Conservation (phyloP, 2,797 vertebrate species). For the Lagocephalus sceleratus region DNA sequence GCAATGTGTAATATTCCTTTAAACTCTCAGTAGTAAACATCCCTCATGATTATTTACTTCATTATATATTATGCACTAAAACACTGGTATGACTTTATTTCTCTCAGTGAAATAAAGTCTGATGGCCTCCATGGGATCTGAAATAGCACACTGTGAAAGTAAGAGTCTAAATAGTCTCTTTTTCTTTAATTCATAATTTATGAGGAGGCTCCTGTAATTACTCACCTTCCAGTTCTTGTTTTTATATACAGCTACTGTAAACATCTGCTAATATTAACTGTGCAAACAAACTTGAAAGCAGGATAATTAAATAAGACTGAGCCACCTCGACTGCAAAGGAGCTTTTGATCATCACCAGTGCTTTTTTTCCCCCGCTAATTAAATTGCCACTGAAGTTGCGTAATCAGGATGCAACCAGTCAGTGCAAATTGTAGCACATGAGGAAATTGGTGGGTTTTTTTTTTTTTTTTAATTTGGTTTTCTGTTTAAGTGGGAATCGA, state of each 20-base stretch:
- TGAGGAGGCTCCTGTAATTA: background rate
- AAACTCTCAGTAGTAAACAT: too few species aligned
- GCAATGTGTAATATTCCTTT: too few species aligned
- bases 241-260: background rate
- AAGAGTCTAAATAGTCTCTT: background rate
- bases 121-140: conserved; percentile 10
- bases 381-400: background rate
- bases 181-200: background rate
- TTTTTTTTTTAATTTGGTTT: background rate
- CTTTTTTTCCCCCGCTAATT: background rate
- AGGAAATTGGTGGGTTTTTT: background rate
- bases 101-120: conserved; percentile 1
- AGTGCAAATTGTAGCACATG: background rate
- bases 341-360: background rate
- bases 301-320: background rate
- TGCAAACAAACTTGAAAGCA: background rate
- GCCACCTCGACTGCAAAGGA: background rate
- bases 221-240: background rate
- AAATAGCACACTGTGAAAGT: conserved; percentile 5
- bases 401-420: background rate
- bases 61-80: too few species aligned
- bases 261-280: background rate
- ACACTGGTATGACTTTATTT: conserved; percentile 23
- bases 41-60: too few species aligned
- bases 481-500: background rate